These are phyloP conservation scores for Apis cerana DNA, from an alignment of 1,140 invertebrate genomes.

Conservation along the genomic window DNA sequence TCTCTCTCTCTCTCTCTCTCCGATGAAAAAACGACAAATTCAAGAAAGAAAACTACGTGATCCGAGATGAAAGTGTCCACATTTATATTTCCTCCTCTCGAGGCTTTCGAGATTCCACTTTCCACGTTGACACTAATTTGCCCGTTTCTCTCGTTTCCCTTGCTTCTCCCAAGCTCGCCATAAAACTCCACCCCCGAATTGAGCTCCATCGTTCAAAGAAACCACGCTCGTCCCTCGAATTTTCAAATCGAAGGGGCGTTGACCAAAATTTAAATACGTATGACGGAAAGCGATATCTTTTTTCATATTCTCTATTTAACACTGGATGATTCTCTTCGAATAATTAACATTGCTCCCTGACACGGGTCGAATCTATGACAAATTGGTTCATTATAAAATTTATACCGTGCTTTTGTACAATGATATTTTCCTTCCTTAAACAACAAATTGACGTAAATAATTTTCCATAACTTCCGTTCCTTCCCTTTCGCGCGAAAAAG, in stretches of 20 bases:
- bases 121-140: constrained; percentile 43
- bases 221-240: background rate
- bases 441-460: no score
- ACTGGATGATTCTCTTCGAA: no score
- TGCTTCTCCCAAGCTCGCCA: no score
- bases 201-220: constrained; percentile 3
- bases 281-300: background rate
- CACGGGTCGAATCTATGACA: no score
- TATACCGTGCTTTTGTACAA: no score
- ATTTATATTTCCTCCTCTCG: constrained; percentile 47
- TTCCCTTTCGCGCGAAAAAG: no score
- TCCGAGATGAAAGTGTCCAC: constrained; percentile 31
- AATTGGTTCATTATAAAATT: no score
- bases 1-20: no score
- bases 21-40: constrained; percentile 42
- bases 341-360: no score
- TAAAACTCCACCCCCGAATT: background rate
- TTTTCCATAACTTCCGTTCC: no score
- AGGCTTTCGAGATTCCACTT: constrained; percentile 37
- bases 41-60: constrained; percentile 47
- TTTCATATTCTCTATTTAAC: background rate
- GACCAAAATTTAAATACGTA: background rate
- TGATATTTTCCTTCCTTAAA: no score
- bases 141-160: constrained; percentile 27
- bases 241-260: background rate